phyloP scores from a whole-genome alignment of 1,140 invertebrate genomes.

The Rhopalosiphum maidis region DNA sequence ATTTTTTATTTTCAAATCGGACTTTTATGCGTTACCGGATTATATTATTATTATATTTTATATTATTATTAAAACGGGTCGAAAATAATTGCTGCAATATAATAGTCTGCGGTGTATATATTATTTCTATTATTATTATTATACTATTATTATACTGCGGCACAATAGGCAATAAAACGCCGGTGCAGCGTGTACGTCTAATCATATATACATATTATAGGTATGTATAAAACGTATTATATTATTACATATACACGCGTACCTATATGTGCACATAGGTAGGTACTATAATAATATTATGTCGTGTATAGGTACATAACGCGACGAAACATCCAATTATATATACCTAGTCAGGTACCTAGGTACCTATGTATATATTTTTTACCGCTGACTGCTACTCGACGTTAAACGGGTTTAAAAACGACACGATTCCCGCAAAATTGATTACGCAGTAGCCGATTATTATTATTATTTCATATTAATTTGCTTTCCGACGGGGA shows the following conservation, averaged over 20 bases:
- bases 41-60: conserved; percentile 32
- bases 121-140: neutral
- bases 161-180: conserved; percentile 47
- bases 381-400: neutral
- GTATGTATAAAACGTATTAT: neutral
- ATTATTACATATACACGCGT: neutral
- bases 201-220: neutral
- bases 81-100: conserved; percentile 15
- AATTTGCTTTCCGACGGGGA: neutral
- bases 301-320: neutral
- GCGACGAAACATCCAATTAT: conserved; percentile 34
- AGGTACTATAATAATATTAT: conserved; percentile 16
- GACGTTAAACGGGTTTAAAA: conserved; percentile 2
- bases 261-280: neutral
- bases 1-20: neutral
- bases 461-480: neutral
- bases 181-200: neutral
- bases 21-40: neutral
- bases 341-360: neutral
- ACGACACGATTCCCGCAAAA: neutral
- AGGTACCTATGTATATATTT: neutral
- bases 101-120: neutral
- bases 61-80: neutral
- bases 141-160: neutral
- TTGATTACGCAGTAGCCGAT: neutral